Percentiles rank a stretch among this genome's conserved stretches.
These are phyloP conservation scores for Eudorcas thomsonii DNA, from an alignment of 2,113 vertebrate genomes.

Conservation along the genomic window DNA sequence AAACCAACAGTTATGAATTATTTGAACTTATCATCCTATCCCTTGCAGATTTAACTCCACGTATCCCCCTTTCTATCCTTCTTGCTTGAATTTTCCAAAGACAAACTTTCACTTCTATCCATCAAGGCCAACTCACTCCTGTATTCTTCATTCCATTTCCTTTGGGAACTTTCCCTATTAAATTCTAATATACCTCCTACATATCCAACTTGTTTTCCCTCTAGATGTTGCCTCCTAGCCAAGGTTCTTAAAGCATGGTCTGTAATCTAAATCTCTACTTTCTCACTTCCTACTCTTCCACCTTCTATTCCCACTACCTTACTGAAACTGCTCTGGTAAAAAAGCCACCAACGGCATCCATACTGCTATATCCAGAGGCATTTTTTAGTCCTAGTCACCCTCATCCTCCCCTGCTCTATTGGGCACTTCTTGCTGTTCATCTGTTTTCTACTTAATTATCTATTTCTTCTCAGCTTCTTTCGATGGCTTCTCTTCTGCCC, in stretches of 20 bases:
- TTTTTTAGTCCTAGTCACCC: not conserved
- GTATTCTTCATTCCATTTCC: not conserved
- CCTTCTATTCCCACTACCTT: not conserved
- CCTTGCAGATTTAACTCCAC: not conserved
- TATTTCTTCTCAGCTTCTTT: not conserved
- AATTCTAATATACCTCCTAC: not conserved
- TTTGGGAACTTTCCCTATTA: not conserved
- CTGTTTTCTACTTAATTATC: not conserved
- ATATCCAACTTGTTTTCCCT: not conserved
- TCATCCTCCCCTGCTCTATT: not conserved
- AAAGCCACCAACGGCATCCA: not conserved
- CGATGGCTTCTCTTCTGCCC: not conserved
- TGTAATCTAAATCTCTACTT: not conserved
- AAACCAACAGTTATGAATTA: not conserved
- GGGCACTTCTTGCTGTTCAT: not conserved
- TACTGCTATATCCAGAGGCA: not conserved
- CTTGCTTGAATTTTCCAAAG: not conserved
- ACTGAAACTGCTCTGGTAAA: not conserved
- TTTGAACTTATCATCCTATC: not conserved
- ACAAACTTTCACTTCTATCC: not conserved
- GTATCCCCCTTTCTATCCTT: not conserved
- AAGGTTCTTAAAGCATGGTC: not conserved
- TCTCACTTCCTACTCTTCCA: not conserved
- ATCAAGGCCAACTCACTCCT: not conserved
- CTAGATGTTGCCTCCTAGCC: not conserved